These are phyloP conservation scores for Troides oblongomaculatus DNA, from an alignment of 2,888 invertebrate species.

Conservation along the genomic window DNA sequence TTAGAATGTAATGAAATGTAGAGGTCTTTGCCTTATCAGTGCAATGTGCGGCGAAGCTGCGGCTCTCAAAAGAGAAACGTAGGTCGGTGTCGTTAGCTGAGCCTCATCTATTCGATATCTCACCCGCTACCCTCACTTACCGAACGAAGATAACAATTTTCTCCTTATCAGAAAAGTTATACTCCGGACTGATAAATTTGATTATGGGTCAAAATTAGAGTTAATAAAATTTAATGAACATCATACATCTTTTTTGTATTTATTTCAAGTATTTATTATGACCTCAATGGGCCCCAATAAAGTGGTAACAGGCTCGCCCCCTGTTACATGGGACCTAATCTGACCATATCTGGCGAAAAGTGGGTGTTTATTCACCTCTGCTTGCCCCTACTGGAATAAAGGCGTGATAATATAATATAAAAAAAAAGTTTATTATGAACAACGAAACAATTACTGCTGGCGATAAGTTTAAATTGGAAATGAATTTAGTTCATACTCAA, in stretches of 20 bases:
- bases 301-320: no score
- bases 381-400: no score
- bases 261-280: background rate
- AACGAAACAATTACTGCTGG: no score
- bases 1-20: slow-evolving; percentile 66
- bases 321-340: no score
- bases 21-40: slow-evolving; percentile 58
- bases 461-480: no score
- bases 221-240: background rate
- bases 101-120: slow-evolving; percentile 56
- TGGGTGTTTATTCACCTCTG: no score
- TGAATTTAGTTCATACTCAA: no score
- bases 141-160: slow-evolving; percentile 53
- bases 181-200: slow-evolving; percentile 1
- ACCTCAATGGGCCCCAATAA: no score
- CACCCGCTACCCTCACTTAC: slow-evolving; percentile 43
- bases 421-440: no score
- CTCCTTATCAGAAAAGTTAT: slow-evolving; percentile 36
- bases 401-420: no score
- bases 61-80: slow-evolving; percentile 55
- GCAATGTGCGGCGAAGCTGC: slow-evolving; percentile 48
- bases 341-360: no score
- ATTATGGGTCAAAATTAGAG: background rate
- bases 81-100: slow-evolving; percentile 56
- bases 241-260: background rate